Evolutionary conservation across 2,797 vertebrate genomes (phyloP), one percentile per base, ranked within the genome.

Genomic region (Clamator glandarius): DNA sequence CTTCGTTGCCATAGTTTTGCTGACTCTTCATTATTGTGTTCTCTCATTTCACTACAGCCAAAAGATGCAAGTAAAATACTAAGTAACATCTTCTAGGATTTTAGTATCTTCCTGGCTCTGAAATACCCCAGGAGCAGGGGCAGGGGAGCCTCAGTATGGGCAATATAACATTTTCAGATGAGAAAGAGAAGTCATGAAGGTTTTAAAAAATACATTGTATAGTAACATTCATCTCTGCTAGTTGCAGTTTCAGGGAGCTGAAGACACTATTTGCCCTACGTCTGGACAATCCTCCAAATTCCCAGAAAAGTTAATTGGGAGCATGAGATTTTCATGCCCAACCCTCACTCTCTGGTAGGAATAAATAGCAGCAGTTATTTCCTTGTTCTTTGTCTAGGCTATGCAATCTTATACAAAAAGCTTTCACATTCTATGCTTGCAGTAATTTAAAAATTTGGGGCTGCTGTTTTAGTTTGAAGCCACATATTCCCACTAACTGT

Each of bases 21-120:
- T 86, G 73, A 41, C 46, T 90, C 31, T 69, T 81, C 73, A 84
- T 36, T 11, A 9, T 13, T 51, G 54, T 7, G 1, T 62, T 75
- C 52, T 79, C 21, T 70, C 35, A 66, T 72, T 87, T 93, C 62
- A 70, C 76, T 87, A 29, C 23, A 59, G 9, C 21, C 46, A 62
- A 69, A 92, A 93, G 82, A 69, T 52, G 42, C 36, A 87, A 85
- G 46, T 33, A 51, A 92, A 94, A 87, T n/a, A 90, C 31, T 70
- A 90, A 93, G 61, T 50, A 87, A 35, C 6, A 17, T 77, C 41
- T 31, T 54, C 55, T 36, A 84, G 79, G 58, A 58, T 58, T 90
- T 93, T 59, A 85, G 25, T 78, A 19, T 59, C 39, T 81, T 79
- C 39, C 58, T 58, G 73, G 42, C 62, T 87, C 54, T 59, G 36